These are phyloP conservation scores for Simalia tracyae DNA, from an alignment of 2,797 vertebrate genomes.

Conservation along the genomic window DNA sequence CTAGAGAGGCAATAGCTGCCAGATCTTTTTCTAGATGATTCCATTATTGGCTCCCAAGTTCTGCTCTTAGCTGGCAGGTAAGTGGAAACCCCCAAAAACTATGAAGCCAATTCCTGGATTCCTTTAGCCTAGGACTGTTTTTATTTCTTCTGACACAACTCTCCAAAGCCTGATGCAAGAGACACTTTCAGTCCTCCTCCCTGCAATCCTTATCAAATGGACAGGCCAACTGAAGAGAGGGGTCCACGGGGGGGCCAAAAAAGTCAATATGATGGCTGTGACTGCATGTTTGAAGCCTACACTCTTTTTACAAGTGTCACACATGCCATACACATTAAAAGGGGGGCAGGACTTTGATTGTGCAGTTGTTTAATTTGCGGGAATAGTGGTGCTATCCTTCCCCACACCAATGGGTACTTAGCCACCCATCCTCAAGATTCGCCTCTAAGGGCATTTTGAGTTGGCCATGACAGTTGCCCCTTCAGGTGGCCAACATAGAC, in stretches of 20 bases:
- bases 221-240: not conserved
- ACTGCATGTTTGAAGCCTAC: not conserved
- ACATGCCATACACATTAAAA: not conserved
- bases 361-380: not conserved
- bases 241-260: no score
- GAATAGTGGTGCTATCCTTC: not conserved
- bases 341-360: not conserved
- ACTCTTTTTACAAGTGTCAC: not conserved
- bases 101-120: not conserved
- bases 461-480: not conserved
- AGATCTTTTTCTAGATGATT: not conserved
- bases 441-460: not conserved
- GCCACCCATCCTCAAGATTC: not conserved
- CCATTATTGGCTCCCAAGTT: not conserved
- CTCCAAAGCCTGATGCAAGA: not conserved
- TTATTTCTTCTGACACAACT: not conserved
- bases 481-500: not conserved
- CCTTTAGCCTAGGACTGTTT: not conserved
- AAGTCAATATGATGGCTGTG: not conserved
- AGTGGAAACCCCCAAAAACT: not conserved
- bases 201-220: not conserved
- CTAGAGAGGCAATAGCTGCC: not conserved
- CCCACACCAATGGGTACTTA: not conserved
- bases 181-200: not conserved
- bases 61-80: not conserved